Percentiles rank a stretch among this genome's conserved stretches.
Conservation (phyloP, 1,140 invertebrate species). For the Coboldia fuscipes region DNA sequence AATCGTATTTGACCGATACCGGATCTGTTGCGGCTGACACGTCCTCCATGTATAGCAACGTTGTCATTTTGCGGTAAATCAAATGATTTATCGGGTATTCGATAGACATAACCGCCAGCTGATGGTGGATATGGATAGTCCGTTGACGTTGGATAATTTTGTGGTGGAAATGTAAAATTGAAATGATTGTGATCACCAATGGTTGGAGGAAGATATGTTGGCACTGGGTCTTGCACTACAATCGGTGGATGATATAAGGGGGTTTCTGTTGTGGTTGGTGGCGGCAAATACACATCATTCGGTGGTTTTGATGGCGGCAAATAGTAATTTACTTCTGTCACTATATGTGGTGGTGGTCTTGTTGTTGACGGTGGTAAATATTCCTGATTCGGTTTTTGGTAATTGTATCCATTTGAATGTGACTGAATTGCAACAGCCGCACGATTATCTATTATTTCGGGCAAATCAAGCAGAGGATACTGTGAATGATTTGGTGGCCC, state of each 20-base stretch:
- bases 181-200: background rate
- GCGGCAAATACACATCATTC: background rate
- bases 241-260: background rate
- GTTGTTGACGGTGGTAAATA: background rate
- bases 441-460: background rate
- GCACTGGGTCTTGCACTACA: background rate
- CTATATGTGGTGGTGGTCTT: background rate
- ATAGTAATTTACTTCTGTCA: background rate
- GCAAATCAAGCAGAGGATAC: too few relatives aligned
- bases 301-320: background rate
- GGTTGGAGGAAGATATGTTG: background rate
- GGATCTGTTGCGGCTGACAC: background rate
- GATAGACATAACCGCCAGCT: background rate
- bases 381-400: background rate
- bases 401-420: background rate
- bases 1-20: conserved; percentile 6
- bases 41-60: background rate
- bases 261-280: background rate
- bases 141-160: too few relatives aligned
- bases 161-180: too few relatives aligned
- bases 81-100: background rate
- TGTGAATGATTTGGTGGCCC: too few relatives aligned
- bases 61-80: background rate
- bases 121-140: background rate
- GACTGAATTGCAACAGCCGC: too few relatives aligned